These are phyloP conservation scores for Indicator indicator DNA, from an alignment of 2,113 vertebrate species.

Conservation along the genomic window DNA sequence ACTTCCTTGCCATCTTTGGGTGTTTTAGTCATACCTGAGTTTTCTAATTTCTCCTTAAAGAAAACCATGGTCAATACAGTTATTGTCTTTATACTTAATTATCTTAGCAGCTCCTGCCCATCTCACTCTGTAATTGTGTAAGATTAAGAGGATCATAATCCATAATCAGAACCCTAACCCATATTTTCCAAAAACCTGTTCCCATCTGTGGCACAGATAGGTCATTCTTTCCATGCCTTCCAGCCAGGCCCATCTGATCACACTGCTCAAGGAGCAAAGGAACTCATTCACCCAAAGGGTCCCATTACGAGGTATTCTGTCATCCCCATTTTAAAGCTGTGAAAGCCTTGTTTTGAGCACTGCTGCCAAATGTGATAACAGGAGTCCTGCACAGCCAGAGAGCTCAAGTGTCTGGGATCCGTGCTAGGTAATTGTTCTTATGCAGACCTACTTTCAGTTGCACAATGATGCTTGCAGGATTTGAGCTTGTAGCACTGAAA, in stretches of 20 bases:
- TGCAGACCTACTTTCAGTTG: conserved; percentile 45
- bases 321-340: conserved; percentile 57
- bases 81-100: not conserved
- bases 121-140: not conserved
- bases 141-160: not conserved
- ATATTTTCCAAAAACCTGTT: not conserved
- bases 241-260: conserved; percentile 14
- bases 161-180: not conserved
- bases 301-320: conserved; percentile 40
- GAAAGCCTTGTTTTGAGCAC: conserved; percentile 47
- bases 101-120: not conserved
- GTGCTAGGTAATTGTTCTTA: conserved; percentile 31
- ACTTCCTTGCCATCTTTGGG: not conserved
- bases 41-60: not conserved
- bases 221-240: conserved; percentile 9
- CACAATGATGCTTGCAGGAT: conserved; percentile 38
- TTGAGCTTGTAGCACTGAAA: conserved; percentile 34
- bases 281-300: conserved; percentile 34
- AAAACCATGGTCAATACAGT: not conserved
- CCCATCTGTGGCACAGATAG: not conserved
- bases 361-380: conserved; percentile 51
- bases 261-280: conserved; percentile 20
- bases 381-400: conserved; percentile 18
- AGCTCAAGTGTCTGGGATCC: conserved; percentile 47
- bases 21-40: not conserved